These are phyloP conservation scores for Rachycentron canadum DNA, from an alignment of 2,797 vertebrate species.

Conservation along the genomic window DNA sequence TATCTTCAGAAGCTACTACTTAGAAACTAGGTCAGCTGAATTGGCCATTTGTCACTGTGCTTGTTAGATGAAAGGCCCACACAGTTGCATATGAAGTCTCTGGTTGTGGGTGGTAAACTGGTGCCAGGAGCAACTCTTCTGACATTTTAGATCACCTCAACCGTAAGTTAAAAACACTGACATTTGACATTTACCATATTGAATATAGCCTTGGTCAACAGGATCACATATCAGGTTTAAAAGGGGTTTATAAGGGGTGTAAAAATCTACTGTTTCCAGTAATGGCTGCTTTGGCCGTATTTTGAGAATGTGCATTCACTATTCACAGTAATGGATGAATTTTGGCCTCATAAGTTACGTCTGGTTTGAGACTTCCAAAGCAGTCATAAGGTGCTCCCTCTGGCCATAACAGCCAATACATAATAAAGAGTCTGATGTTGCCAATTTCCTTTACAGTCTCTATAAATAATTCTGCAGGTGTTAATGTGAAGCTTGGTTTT, in stretches of 20 bases:
- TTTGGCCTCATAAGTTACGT: slow-evolving; percentile 49
- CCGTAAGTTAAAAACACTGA: slow-evolving; percentile 45
- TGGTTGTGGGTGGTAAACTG: slow-evolving; percentile 61
- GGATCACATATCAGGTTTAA: slow-evolving; percentile 32
- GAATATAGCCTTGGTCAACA: slow-evolving; percentile 24
- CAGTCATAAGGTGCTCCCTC: slow-evolving; percentile 43
- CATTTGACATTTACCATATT: slow-evolving; percentile 50
- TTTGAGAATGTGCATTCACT: slow-evolving; percentile 42
- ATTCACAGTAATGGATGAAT: slow-evolving; percentile 47
- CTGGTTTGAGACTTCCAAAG: slow-evolving; percentile 60
- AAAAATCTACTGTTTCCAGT: slow-evolving; percentile 39
- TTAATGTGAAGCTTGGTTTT: slow-evolving; percentile 44
- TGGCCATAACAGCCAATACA: slow-evolving; percentile 48
- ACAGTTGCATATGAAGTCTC: slow-evolving; percentile 41
- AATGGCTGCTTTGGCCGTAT: slow-evolving; percentile 50
- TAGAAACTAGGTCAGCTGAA: slow-evolving; percentile 51
- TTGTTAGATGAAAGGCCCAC: slow-evolving; percentile 56
- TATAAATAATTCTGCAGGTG: slow-evolving; percentile 59
- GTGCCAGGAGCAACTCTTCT: slow-evolving; percentile 40
- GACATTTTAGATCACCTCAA: slow-evolving; percentile 53
- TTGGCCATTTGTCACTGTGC: slow-evolving; percentile 45
- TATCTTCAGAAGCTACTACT: slow-evolving; percentile 61
- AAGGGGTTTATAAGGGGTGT: slow-evolving; percentile 23
- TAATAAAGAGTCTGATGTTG: slow-evolving; percentile 18
- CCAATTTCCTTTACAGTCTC: slow-evolving; percentile 46